phyloP scores from a whole-genome alignment of 2,113 vertebrate genomes.

The Pterophyllum scalare region DNA sequence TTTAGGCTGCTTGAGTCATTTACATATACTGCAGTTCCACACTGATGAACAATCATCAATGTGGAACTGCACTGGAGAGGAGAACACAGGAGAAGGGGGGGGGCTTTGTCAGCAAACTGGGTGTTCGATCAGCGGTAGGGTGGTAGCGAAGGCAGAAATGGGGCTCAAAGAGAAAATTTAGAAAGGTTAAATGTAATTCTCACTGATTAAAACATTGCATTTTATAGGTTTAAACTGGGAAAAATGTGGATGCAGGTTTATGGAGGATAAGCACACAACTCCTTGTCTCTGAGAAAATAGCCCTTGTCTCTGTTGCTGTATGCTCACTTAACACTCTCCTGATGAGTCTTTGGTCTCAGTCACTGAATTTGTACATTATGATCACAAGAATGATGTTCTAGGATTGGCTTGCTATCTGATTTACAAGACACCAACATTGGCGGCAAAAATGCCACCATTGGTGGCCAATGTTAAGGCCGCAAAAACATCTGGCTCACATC shows the following conservation, averaged over 20 bases:
- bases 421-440: background rate
- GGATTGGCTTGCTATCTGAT: background rate
- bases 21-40: constrained; percentile 42
- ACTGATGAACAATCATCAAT: constrained; percentile 37
- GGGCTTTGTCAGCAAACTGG: constrained; percentile 32
- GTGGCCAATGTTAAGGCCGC: too few species aligned
- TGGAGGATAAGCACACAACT: background rate
- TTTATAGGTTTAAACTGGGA: background rate
- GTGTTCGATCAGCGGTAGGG: background rate
- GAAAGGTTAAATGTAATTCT: background rate
- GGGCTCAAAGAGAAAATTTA: background rate
- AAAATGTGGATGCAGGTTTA: background rate
- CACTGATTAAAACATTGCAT: background rate
- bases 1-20: constrained; percentile 21
- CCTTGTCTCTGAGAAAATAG: background rate
- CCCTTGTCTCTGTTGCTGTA: background rate
- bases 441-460: background rate
- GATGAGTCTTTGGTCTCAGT: background rate
- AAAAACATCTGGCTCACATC: background rate
- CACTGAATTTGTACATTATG: background rate
- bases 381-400: background rate
- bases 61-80: constrained; percentile 10
- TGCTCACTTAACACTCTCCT: too few species aligned
- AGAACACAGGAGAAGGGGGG: background rate
- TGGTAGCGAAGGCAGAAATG: background rate